phyloP scores from a whole-genome alignment of 2,888 invertebrate genomes.

The Melinaea marsaeus region DNA sequence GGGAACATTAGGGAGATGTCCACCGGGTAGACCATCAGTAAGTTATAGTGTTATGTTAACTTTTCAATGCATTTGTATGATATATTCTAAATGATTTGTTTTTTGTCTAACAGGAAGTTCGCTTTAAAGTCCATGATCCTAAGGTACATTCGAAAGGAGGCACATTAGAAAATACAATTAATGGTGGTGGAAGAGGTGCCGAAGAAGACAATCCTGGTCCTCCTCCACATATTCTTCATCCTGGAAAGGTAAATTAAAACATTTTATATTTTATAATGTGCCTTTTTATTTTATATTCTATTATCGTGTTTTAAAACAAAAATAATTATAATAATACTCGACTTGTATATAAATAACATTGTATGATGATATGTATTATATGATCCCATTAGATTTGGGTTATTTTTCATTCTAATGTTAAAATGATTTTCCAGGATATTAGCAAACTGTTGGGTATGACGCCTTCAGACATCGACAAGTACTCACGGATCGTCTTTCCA shows the following conservation, averaged over 20 bases:
- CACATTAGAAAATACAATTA: constrained; percentile 93
- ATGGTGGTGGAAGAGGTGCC: constrained; percentile 86
- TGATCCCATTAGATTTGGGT: not conserved
- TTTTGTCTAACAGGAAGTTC: constrained; percentile 87
- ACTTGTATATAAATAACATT: too few relatives aligned
- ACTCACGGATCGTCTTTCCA: constrained; percentile 98
- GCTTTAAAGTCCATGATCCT: constrained; percentile 96
- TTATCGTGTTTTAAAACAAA: too few relatives aligned
- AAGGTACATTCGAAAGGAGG: constrained; percentile 96
- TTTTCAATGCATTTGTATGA: not conserved
- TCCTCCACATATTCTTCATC: constrained; percentile 88
- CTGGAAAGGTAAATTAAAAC: constrained; percentile 82
- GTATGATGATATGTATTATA: too few relatives aligned
- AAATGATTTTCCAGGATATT: constrained; percentile 80
- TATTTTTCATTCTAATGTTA: constrained; percentile 12
- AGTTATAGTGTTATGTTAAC: constrained; percentile 31
- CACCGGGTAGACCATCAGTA: constrained; percentile 74
- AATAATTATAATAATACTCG: too few relatives aligned
- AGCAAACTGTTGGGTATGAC: constrained; percentile 95
- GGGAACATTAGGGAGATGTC: constrained; percentile 84
- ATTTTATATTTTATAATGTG: not conserved
- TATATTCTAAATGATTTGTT: not conserved
- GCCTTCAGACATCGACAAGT: constrained; percentile 99
- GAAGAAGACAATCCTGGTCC: constrained; percentile 81
- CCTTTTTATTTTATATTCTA: too few relatives aligned